Conservation (phyloP, 2,797 vertebrate species). For the Petrocephalus sullivani region DNA sequence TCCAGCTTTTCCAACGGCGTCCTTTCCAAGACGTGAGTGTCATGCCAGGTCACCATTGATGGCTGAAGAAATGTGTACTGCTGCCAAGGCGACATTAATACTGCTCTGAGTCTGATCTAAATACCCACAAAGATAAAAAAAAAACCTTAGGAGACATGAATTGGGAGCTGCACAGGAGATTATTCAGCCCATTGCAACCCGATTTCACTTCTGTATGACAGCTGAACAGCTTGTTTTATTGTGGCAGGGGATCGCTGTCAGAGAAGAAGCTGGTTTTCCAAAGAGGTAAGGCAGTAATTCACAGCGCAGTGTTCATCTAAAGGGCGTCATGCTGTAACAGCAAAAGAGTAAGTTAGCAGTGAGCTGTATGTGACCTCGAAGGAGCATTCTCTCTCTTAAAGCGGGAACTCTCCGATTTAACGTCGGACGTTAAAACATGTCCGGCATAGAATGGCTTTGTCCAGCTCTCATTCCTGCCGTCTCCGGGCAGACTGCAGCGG, state of each 20-base stretch:
- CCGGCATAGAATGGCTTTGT: background rate
- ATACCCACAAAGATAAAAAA: background rate
- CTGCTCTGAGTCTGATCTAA: no score
- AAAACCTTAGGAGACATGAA: background rate
- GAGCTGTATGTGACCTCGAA: background rate
- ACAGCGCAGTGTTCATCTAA: background rate
- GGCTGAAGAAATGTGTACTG: background rate
- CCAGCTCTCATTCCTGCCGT: background rate
- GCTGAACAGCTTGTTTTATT: slow-evolving; percentile 26
- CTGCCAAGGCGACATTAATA: background rate
- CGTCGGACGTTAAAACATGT: background rate
- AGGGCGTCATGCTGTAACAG: background rate
- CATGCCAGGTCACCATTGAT: background rate
- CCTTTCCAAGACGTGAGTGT: slow-evolving; percentile 67
- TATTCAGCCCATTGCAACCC: background rate
- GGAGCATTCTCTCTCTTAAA: background rate
- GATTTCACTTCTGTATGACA: background rate
- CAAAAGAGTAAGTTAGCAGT: background rate
- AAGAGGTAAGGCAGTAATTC: slow-evolving; percentile 58
- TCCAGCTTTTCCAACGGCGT: slow-evolving; percentile 75
- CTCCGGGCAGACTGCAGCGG: slow-evolving; percentile 60
- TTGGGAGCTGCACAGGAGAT: background rate
- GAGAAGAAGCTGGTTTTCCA: slow-evolving; percentile 76
- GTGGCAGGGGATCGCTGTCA: slow-evolving; percentile 73
- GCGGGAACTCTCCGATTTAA: background rate